Conservation (phyloP, 2,888 invertebrate species). For the Lysandra bellargus region DNA sequence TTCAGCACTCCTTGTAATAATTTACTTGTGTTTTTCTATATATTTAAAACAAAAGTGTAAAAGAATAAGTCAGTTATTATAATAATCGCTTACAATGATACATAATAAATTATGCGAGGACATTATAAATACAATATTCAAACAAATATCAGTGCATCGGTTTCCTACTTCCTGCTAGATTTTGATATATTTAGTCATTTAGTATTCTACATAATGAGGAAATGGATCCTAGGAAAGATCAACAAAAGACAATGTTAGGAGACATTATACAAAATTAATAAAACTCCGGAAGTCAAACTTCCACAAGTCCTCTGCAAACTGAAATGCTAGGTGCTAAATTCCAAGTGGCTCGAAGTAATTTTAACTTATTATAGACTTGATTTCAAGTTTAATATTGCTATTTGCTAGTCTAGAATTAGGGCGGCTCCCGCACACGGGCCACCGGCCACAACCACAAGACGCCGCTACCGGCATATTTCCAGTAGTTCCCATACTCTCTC, state of each 20-base stretch:
- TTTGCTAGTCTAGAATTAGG: too few relatives aligned
- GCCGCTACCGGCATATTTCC: too few relatives aligned
- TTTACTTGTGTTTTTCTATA: neutral
- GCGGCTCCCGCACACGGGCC: too few relatives aligned
- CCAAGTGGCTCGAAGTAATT: too few relatives aligned
- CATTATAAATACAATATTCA: neutral
- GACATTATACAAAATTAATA: neutral
- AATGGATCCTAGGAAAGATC: neutral
- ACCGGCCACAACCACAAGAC: too few relatives aligned
- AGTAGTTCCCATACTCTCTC: too few relatives aligned
- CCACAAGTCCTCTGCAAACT: too few relatives aligned
- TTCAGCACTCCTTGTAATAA: neutral
- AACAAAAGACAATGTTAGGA: neutral
- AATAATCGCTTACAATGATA: neutral
- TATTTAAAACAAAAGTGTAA: neutral
- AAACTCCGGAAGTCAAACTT: neutral
- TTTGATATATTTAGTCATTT: neutral
- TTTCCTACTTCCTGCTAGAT: neutral
- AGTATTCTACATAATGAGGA: neutral
- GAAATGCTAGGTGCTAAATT: too few relatives aligned
- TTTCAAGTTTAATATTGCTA: too few relatives aligned
- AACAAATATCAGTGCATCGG: neutral
- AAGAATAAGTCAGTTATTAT: neutral
- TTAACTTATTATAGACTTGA: too few relatives aligned
- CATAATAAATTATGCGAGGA: neutral